Evolutionary conservation across 2,888 invertebrate species (phyloP).

Genomic region (Spisula subtruncata): DNA sequence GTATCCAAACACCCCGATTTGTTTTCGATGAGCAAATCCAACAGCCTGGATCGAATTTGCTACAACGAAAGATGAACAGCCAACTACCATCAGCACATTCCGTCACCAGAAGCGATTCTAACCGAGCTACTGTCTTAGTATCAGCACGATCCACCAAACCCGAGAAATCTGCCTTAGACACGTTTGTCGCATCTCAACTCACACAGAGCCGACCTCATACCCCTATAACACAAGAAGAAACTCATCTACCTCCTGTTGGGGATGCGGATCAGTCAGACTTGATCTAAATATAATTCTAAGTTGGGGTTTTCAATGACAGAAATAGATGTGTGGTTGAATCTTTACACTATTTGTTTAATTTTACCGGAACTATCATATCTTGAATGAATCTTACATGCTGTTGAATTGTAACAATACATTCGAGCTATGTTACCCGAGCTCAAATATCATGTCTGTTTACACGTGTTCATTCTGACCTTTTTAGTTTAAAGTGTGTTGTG

Average conservation of each 20-base stretch:
- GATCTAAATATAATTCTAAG: too few relatives aligned
- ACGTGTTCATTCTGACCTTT: too few relatives aligned
- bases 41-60: background rate
- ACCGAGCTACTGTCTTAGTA: background rate
- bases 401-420: too few relatives aligned
- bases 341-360: too few relatives aligned
- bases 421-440: too few relatives aligned
- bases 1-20: background rate
- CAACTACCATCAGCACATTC: background rate
- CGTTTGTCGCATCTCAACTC: background rate
- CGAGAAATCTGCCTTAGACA: background rate
- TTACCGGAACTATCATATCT: too few relatives aligned
- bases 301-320: too few relatives aligned
- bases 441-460: too few relatives aligned
- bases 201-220: conserved; percentile 13
- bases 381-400: too few relatives aligned
- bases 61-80: background rate
- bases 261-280: background rate
- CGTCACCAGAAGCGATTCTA: background rate
- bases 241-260: conserved; percentile 25
- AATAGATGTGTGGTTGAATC: background rate
- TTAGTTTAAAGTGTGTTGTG: too few relatives aligned
- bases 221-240: background rate
- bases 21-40: background rate
- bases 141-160: background rate